Conservation (phyloP, 1,140 invertebrate genomes). For the Leptinotarsa texana region DNA sequence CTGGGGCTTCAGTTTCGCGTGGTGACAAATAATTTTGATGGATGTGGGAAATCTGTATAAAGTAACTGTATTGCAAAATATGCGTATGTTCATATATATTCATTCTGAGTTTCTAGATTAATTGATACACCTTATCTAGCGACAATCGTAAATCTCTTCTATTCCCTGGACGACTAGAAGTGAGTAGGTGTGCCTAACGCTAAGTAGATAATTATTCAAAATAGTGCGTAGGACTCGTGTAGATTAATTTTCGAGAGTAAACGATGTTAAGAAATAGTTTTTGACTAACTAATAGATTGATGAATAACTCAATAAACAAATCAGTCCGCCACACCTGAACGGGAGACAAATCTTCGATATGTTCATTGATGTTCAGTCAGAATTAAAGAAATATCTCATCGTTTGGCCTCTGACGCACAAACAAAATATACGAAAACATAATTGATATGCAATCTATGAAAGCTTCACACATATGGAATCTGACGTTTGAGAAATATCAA, state of each 20-base stretch:
- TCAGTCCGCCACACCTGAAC: neutral
- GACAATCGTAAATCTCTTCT: neutral
- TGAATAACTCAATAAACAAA: neutral
- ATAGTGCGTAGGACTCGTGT: conserved; percentile 4
- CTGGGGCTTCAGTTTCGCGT: neutral
- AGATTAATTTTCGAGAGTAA: neutral
- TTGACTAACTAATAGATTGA: neutral
- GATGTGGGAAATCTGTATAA: neutral
- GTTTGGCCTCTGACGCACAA: too few relatives aligned
- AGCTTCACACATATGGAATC: too few relatives aligned
- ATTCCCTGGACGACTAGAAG: neutral
- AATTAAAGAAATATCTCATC: too few relatives aligned
- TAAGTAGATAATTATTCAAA: conserved; percentile 4
- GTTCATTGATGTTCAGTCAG: too few relatives aligned
- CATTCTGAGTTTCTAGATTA: conserved; percentile 1
- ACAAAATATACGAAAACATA: too few relatives aligned
- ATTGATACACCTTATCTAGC: conserved; percentile 8
- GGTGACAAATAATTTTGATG: neutral
- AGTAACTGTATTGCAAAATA: neutral
- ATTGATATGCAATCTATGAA: too few relatives aligned
- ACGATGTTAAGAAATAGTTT: neutral
- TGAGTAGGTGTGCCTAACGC: neutral
- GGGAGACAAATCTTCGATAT: too few relatives aligned
- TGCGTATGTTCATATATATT: neutral
- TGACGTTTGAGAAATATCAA: too few relatives aligned